Conservation (phyloP, 2,797 vertebrate genomes). For the Gorsachius magnificus region DNA sequence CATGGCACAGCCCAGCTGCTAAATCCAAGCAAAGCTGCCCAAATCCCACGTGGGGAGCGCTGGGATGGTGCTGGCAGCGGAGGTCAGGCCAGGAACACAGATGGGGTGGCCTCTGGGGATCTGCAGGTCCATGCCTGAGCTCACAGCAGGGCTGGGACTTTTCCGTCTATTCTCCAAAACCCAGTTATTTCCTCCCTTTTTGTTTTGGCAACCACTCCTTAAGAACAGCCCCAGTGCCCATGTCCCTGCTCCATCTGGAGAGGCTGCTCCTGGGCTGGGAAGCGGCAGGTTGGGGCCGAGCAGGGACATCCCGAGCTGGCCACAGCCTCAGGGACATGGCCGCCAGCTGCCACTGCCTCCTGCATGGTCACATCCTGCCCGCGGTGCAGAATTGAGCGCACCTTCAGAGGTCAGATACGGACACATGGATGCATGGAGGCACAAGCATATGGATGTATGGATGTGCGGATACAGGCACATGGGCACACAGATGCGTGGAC, state of each 20-base stretch:
- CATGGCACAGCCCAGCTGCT: not conserved
- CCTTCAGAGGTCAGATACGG: fast-evolving
- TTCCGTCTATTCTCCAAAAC: not conserved
- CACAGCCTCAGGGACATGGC: fast-evolving
- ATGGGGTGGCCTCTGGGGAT: not conserved
- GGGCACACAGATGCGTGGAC: fast-evolving
- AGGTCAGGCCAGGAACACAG: not conserved
- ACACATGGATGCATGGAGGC: not conserved
- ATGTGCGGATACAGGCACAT: fast-evolving
- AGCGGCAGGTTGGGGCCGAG: not conserved
- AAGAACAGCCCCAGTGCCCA: not conserved
- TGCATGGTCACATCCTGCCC: fast-evolving
- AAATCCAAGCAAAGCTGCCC: not conserved
- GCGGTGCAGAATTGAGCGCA: fast-evolving
- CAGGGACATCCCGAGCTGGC: not conserved
- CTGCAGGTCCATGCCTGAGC: fast-evolving
- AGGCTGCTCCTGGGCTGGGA: not conserved
- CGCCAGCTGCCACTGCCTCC: not conserved
- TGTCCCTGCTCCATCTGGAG: fast-evolving
- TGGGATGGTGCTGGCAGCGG: fast-evolving
- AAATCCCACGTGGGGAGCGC: fast-evolving
- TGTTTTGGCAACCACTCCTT: not conserved
- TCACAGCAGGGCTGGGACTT: not conserved
- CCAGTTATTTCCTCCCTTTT: not conserved
- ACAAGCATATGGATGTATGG: not conserved